Evolutionary conservation across 1,140 invertebrate species (phyloP), one percentile per base, ranked within the genome.

Genomic region (Venturia canescens): DNA sequence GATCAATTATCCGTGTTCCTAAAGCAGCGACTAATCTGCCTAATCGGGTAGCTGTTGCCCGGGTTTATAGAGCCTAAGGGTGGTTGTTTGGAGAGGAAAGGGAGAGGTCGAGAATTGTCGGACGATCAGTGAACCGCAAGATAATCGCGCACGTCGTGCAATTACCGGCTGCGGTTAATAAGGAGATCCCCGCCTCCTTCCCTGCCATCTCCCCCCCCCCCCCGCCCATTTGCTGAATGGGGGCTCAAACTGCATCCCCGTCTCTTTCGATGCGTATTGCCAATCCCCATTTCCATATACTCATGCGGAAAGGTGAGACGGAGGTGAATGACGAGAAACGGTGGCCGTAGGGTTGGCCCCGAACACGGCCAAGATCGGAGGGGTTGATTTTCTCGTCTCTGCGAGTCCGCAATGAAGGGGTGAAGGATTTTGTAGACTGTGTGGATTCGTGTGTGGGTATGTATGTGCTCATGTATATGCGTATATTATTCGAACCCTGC

Each of bases 151-250:
- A 84, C 83, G 81, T 82, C 83, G 84, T 80, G 84, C 85, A 87
- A 88, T 88, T 88, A 88, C 83, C 86, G 86, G 83, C 81, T 87
- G 87, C 81, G 87, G 87, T 88, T 89, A 88, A 89, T 89, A 90
- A 90, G 89, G 84, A 89, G 88, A 90, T 89, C 87, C 38, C 38
- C 11, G 13, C 7, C 38, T 11, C 38, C 11, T 11, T 1, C 38
- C 13, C 11, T 13, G 38, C 38, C 38, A 9, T 9, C 38, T 11
- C 38, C 38, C 31, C 7, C n/a, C n/a, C n/a, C n/a, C n/a, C n/a
- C n/a, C n/a, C n/a, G n/a, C n/a, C n/a, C n/a, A n/a, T n/a, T n/a
- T n/a, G n/a, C 13, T 44, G 38, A 3, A 44, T 44, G 11, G 38
- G 38, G 38, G 83, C 63, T 60, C 16, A 29, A 78, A 85, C 82